These are phyloP conservation scores for Parapristionchus giblindavisi DNA, from an alignment of 2,888 invertebrate genomes.

Conservation along the genomic window DNA sequence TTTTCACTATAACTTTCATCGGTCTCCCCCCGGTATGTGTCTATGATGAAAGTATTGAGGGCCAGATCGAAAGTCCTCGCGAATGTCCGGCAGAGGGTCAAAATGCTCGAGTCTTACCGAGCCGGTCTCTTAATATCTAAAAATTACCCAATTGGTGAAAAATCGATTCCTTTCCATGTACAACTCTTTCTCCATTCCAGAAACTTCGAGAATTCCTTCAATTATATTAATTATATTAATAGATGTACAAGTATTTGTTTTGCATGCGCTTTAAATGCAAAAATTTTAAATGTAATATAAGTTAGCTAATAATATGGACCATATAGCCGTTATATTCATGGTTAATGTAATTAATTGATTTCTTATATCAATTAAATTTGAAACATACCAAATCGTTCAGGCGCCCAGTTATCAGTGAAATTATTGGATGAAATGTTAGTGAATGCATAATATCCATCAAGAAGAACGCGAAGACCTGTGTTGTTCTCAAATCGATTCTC, in stretches of 20 bases:
- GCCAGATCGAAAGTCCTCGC: no score
- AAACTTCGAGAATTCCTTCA: conserved; percentile 52
- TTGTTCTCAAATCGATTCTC: conserved; percentile 81
- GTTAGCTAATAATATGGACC: no score
- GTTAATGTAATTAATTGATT: conserved; percentile 72
- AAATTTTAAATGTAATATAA: no score
- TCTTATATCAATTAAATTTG: conserved; percentile 71
- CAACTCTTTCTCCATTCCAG: conserved; percentile 95
- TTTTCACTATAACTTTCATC: no score
- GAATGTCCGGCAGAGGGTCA: no score
- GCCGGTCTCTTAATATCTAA: no score
- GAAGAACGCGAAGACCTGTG: conserved; percentile 82
- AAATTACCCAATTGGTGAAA: conserved; percentile 63
- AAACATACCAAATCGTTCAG: conserved; percentile 77
- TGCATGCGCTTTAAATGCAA: no score
- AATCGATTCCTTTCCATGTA: conserved; percentile 76
- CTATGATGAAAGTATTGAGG: no score
- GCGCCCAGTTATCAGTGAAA: conserved; percentile 86
- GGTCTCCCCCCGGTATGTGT: no score
- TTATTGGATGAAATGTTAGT: conserved; percentile 86
- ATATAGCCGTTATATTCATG: neutral
- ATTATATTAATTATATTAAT: neutral
- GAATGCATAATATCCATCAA: conserved; percentile 92
- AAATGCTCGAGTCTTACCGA: no score
- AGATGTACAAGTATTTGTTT: neutral